These are phyloP conservation scores for Calidris pugnax DNA, from an alignment of 2,113 vertebrate genomes.

Conservation along the genomic window DNA sequence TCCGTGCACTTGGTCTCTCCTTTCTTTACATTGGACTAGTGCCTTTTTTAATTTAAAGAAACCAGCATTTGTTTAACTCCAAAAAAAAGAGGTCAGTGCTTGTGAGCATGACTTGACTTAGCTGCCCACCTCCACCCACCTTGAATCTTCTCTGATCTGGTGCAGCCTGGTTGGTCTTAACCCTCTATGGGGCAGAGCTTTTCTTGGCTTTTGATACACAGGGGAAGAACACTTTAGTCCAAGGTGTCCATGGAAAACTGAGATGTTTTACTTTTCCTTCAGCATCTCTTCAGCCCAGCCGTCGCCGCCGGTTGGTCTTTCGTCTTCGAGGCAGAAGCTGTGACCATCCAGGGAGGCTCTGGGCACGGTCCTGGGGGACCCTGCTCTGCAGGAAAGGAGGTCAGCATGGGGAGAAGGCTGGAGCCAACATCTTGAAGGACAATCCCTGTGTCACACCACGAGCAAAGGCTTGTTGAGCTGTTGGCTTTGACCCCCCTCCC, in stretches of 20 bases:
- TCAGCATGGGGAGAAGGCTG: accelerated
- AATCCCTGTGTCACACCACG: accelerated
- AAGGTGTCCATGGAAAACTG: not conserved
- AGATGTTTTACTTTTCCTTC: not conserved
- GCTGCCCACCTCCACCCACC: not conserved
- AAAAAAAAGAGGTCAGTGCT: not conserved
- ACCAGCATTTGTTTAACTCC: conserved; percentile 42
- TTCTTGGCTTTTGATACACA: not conserved
- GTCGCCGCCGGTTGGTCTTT: not conserved
- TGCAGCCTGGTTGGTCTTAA: not conserved
- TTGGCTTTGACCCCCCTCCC: not conserved
- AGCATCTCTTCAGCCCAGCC: not conserved
- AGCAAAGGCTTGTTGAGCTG: not conserved
- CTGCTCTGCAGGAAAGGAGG: not conserved
- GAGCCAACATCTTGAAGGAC: accelerated
- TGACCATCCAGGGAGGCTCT: not conserved
- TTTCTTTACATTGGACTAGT: conserved; percentile 65
- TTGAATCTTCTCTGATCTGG: not conserved
- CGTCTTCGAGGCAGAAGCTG: not conserved
- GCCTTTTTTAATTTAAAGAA: conserved; percentile 63
- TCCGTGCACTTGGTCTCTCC: not conserved
- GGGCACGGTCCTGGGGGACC: not conserved
- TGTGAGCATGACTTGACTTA: not conserved
- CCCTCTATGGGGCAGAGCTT: not conserved
- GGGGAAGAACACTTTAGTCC: not conserved